Evolutionary conservation across 2,113 vertebrate genomes (phyloP).

Genomic region (Salvelinus fontinalis): DNA sequence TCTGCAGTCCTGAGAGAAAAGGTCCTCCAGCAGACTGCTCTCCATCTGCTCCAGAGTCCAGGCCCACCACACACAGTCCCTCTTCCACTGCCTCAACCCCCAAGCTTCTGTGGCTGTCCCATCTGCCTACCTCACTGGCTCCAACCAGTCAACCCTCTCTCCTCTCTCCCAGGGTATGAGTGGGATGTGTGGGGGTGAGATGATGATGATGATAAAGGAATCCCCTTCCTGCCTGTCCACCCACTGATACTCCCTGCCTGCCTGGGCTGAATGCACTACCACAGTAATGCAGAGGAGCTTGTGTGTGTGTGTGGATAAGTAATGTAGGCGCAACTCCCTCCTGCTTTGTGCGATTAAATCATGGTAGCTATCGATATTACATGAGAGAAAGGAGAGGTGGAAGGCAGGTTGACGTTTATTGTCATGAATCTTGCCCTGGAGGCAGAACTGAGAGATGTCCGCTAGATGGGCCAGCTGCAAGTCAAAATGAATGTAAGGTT

Average conservation of each 20-base stretch:
- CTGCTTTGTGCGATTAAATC: background rate
- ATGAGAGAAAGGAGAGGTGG: background rate
- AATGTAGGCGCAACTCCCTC: background rate
- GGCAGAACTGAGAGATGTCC: no score
- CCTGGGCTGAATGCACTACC: background rate
- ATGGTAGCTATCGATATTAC: background rate
- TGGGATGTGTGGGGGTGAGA: background rate
- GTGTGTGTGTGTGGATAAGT: background rate
- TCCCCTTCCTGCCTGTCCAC: constrained; percentile 3
- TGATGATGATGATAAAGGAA: background rate
- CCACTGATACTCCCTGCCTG: background rate
- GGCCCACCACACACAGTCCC: background rate
- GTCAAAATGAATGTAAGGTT: no score
- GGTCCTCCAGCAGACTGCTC: constrained; percentile 7
- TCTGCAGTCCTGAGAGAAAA: constrained; percentile 1
- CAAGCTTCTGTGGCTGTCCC: constrained; percentile 51
- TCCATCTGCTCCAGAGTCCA: constrained; percentile 27
- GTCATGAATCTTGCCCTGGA: no score
- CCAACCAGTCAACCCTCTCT: constrained; percentile 34
- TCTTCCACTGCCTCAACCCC: constrained; percentile 40
- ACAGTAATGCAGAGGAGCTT: background rate
- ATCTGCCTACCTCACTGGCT: constrained; percentile 58
- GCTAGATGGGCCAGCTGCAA: no score
- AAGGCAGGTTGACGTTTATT: no score
- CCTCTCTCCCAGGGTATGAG: background rate